Evolutionary conservation across 2,113 vertebrate genomes (phyloP).

Genomic region (Coregonus clupeaformis): DNA sequence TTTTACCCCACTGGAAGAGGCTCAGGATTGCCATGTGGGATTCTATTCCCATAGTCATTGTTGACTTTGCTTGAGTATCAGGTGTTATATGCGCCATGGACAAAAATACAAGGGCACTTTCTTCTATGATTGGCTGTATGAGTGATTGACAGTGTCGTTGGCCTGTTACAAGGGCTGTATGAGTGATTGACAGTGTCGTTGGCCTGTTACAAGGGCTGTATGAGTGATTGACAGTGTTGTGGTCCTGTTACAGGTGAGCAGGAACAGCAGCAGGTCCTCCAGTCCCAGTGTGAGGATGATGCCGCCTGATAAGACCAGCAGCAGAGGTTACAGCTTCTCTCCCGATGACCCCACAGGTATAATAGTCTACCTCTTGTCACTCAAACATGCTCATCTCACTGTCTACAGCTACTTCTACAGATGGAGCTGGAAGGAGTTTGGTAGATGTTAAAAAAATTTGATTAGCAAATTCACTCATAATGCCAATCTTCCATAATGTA

Average conservation of each 20-base stretch:
- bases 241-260: slow-evolving; percentile 80
- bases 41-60: background rate
- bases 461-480: too few relatives aligned
- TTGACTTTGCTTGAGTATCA: background rate
- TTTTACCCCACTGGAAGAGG: background rate
- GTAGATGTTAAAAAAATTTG: too few relatives aligned
- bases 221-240: slow-evolving; percentile 4
- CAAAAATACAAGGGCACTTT: background rate
- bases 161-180: too few relatives aligned
- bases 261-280: slow-evolving; percentile 93
- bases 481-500: too few relatives aligned
- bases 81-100: background rate
- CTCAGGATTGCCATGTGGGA: background rate
- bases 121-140: slow-evolving; percentile 1
- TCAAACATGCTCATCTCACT: background rate
- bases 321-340: slow-evolving; percentile 82
- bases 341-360: slow-evolving; percentile 88
- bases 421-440: too few relatives aligned
- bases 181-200: slow-evolving; percentile 61
- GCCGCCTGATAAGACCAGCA: slow-evolving; percentile 85
- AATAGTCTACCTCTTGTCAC: slow-evolving; percentile 78
- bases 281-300: slow-evolving; percentile 97
- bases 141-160: slow-evolving; percentile 69
- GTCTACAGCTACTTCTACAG: too few relatives aligned
- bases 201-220: slow-evolving; percentile 77